phyloP scores from a whole-genome alignment of 2,797 vertebrate genomes.

The Masticophis lateralis region DNA sequence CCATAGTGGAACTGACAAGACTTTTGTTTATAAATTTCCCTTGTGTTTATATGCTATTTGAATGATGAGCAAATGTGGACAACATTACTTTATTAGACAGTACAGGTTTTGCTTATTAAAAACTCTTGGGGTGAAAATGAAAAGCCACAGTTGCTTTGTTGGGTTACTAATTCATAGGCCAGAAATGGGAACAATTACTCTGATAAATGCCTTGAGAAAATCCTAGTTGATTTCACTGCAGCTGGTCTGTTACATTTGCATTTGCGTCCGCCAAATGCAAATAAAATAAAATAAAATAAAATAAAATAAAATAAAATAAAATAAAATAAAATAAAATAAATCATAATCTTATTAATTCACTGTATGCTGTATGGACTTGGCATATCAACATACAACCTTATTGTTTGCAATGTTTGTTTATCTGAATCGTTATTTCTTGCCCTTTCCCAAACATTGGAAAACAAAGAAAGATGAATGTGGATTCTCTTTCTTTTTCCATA shows the following conservation, averaged over 20 bases:
- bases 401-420: background rate
- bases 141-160: slow-evolving; percentile 40
- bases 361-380: background rate
- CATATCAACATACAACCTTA: background rate
- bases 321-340: background rate
- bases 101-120: slow-evolving; percentile 62
- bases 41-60: slow-evolving; percentile 16
- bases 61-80: slow-evolving; percentile 47
- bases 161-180: slow-evolving; percentile 21
- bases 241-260: accelerated
- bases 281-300: background rate
- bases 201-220: background rate
- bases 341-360: background rate
- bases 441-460: background rate
- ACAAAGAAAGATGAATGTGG: background rate
- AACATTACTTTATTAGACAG: slow-evolving; percentile 51
- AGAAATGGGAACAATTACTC: slow-evolving; percentile 41
- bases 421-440: background rate
- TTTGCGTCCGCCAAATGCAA: background rate
- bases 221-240: background rate
- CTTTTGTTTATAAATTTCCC: slow-evolving; percentile 35
- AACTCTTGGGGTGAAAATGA: slow-evolving; percentile 38
- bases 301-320: background rate
- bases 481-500: background rate
- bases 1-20: background rate